Base-by-base conservation (phyloP, 2,113 vertebrate species). In the Leiothrix lutea region DNA sequence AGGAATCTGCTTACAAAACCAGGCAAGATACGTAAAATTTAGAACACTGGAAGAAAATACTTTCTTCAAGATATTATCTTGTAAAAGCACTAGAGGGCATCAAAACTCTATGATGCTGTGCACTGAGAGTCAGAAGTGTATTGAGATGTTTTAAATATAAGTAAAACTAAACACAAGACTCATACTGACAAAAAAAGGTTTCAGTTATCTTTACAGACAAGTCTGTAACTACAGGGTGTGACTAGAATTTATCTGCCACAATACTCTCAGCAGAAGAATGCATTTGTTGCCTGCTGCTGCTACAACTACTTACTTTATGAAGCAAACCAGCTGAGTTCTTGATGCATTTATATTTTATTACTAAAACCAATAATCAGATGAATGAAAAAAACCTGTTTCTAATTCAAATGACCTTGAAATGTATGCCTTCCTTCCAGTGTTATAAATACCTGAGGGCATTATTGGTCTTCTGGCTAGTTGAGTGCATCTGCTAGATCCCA, bases 391-490 rank as follows among this genome's bases (percentile, higher is more conserved):
- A 17, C 50, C 50, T 3, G 14, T 45, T 81, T 51, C 48, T 72
- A 58, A 88, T 48, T 79, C 10, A 78, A 56, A 66, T 70, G 4
- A 57, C 57, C 31, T 44, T n/a, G 28, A 83, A 44, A 57, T 19
- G 7, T 18, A 8, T 35, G 16, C 1, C 53, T 75, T 78, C 23
- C 26, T 53, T 70, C 4, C 3, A 38, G 29, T n/a, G 19, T 19
- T 40, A 36, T 57, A 95, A 87, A 92, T 97, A 98, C 98, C 98
- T 98, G 96, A 53, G 69, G 97, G 95, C 29, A 93, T 61, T 35
- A 5, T 74, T 4, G n/a, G 64, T 47, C 45, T 44, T 89, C 83
- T 84, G 90, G 80, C 67, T 72, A 87, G 70, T 24, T 66, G 80
- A 48, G 60, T 42, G 65, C 35, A 62, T 65, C 61, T 92, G 60